Percentiles rank a stretch among this genome's conserved stretches.
Conservation (phyloP, 2,113 vertebrate species). For the Drymodes brunneopygia region DNA sequence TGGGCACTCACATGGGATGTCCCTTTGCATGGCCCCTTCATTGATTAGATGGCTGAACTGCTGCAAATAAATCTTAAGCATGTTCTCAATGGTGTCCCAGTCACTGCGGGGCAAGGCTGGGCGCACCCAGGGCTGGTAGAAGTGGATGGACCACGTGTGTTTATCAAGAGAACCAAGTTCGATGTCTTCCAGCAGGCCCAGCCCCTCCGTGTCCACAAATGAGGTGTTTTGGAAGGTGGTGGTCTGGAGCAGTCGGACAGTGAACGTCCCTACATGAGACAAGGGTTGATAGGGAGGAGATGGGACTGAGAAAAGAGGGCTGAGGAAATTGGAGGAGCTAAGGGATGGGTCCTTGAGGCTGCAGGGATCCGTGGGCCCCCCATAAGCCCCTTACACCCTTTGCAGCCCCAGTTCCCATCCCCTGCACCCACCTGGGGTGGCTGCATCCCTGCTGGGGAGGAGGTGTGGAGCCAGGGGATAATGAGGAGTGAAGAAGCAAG, state of each 20-base stretch:
- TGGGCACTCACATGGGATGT: neutral
- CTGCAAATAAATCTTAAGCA: neutral
- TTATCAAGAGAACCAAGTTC: neutral
- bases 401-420: neutral
- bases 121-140: conserved; percentile 11
- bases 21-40: neutral
- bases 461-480: neutral
- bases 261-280: neutral
- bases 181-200: neutral
- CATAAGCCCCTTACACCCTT: neutral
- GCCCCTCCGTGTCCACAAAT: neutral
- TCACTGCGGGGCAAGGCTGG: neutral
- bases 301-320: neutral
- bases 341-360: neutral
- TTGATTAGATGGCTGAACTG: neutral
- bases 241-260: neutral
- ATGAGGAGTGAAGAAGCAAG: neutral
- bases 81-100: neutral
- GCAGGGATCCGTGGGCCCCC: neutral
- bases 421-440: neutral
- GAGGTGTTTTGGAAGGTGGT: neutral
- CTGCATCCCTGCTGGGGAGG: neutral
- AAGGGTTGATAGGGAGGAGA: neutral
- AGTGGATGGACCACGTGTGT: neutral
- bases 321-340: neutral